Percentiles rank a stretch among this genome's conserved stretches.
phyloP scores from a whole-genome alignment of 2,888 invertebrate species.

The Metalampra italica region DNA sequence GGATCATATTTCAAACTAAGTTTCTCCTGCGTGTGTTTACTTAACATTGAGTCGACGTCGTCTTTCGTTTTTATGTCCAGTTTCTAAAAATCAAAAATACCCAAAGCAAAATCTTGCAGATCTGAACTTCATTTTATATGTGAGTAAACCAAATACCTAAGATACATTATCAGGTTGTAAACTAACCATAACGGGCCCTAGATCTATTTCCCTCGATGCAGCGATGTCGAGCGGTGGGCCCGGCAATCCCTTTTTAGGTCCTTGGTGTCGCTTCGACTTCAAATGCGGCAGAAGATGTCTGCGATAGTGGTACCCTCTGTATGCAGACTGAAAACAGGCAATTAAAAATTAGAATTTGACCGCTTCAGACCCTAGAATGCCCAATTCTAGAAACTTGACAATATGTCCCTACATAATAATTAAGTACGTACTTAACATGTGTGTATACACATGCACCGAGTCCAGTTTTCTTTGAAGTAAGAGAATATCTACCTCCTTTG shows the following conservation, averaged over 20 bases:
- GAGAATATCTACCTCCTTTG: too few species aligned
- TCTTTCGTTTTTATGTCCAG: slow-evolving; percentile 50
- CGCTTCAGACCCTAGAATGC: too few species aligned
- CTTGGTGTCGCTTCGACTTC: slow-evolving; percentile 30
- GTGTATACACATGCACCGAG: too few species aligned
- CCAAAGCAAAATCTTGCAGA: too few species aligned
- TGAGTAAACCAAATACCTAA: too few species aligned
- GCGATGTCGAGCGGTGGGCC: slow-evolving; percentile 57
- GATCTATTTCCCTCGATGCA: slow-evolving; percentile 53
- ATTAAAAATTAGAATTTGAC: background rate
- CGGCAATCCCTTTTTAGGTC: slow-evolving; percentile 43
- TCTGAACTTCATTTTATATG: too few species aligned
- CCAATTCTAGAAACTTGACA: too few species aligned
- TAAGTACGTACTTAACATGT: too few species aligned
- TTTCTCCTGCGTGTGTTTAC: slow-evolving; percentile 26
- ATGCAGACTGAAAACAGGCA: slow-evolving; percentile 47
- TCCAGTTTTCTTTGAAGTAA: too few species aligned
- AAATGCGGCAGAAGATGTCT: slow-evolving; percentile 50
- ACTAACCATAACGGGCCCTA: slow-evolving; percentile 58
- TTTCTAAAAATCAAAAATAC: background rate
- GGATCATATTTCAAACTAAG: slow-evolving; percentile 49
- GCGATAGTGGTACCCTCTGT: slow-evolving; percentile 60
- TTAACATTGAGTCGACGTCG: slow-evolving; percentile 43
- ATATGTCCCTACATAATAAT: too few species aligned
- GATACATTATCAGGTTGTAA: too few species aligned